These are phyloP conservation scores for Pentamera pediparva DNA, from an alignment of 53 echinoderm and acorn worm species.

Conservation along the genomic window DNA sequence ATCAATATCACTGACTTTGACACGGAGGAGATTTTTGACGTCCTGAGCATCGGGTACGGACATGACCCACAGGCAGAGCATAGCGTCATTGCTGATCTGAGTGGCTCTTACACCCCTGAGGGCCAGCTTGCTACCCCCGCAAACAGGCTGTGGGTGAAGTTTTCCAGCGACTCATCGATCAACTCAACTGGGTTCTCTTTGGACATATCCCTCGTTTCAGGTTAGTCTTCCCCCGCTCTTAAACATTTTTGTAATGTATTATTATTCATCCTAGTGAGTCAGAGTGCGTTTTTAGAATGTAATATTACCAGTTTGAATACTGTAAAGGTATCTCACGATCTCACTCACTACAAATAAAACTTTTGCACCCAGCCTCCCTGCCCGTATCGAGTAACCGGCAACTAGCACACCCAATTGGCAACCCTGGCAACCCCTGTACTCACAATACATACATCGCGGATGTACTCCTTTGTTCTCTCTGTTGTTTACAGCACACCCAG, in stretches of 20 bases:
- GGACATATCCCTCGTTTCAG: not conserved
- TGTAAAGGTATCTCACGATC: too few species aligned
- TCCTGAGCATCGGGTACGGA: constrained; percentile 2
- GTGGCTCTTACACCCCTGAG: not conserved
- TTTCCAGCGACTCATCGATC: not conserved
- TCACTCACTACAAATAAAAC: too few species aligned
- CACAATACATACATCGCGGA: too few species aligned
- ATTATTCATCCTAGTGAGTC: too few species aligned
- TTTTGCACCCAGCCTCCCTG: too few species aligned
- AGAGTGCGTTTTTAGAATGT: too few species aligned
- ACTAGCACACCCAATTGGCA: too few species aligned
- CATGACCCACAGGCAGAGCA: not conserved
- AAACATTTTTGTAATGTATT: not conserved
- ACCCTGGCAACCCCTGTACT: too few species aligned
- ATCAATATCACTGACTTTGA: not conserved
- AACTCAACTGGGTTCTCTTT: not conserved
- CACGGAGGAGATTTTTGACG: not conserved
- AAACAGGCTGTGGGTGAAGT: constrained; percentile 2
- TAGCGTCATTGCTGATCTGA: not conserved
- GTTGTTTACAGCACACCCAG: too few species aligned
- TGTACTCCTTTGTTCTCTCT: too few species aligned
- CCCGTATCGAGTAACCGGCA: too few species aligned
- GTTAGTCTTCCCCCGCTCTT: not conserved
- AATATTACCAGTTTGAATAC: too few species aligned
- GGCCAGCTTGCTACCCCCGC: not conserved